These are phyloP conservation scores for Endotricha flammealis DNA, from an alignment of 2,888 invertebrate species.

Conservation along the genomic window DNA sequence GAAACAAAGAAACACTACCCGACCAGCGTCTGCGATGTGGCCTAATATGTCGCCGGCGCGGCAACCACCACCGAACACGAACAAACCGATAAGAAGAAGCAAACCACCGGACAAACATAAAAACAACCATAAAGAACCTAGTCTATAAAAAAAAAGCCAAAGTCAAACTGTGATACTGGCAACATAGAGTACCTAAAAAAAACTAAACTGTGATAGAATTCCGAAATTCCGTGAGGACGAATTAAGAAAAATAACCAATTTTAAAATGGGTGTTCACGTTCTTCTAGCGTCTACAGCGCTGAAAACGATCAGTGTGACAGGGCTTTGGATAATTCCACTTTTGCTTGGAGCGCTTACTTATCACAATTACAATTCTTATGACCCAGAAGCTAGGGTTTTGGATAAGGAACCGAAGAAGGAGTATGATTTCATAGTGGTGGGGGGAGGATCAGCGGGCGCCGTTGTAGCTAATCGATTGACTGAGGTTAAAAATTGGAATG, in stretches of 20 bases:
- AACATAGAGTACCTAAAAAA: constrained; percentile 17
- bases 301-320: constrained; percentile 86
- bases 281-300: constrained; percentile 87
- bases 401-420: constrained; percentile 84
- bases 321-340: constrained; percentile 90
- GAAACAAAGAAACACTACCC: constrained; percentile 21
- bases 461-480: constrained; percentile 90
- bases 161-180: constrained; percentile 35
- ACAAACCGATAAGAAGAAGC: constrained; percentile 53
- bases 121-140: constrained; percentile 30
- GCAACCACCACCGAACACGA: constrained; percentile 36
- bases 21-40: constrained; percentile 39
- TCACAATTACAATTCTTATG: constrained; percentile 87
- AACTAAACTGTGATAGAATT: constrained; percentile 27
- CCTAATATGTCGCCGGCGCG: constrained; percentile 58
- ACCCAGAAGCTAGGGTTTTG: constrained; percentile 87
- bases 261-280: constrained; percentile 84
- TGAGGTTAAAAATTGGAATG: constrained; percentile 86
- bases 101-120: constrained; percentile 62
- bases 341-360: constrained; percentile 89
- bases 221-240: no score
- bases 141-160: constrained; percentile 38
- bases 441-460: constrained; percentile 93
- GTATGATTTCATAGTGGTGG: constrained; percentile 91
- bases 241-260: no score